phyloP scores from a whole-genome alignment of 2,113 vertebrate species.

The Atrichornis clamosus region DNA sequence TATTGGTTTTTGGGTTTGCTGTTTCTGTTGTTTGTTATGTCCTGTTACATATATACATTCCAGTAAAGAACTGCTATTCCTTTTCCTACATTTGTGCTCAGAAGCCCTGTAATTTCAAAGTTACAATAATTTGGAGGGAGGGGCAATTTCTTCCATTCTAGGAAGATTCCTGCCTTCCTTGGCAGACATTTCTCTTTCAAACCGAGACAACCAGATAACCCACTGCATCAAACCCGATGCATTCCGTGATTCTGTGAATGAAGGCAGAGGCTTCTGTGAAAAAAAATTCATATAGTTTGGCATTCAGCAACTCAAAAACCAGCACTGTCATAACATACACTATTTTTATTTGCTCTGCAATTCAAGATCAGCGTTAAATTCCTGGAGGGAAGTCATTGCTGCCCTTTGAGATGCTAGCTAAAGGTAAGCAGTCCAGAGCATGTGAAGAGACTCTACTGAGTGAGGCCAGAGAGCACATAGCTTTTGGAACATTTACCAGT shows the following conservation, averaged over 20 bases:
- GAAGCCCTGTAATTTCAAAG: too few species aligned
- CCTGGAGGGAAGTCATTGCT: not conserved
- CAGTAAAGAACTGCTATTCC: too few species aligned
- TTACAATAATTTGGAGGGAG: too few species aligned
- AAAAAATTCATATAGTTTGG: not conserved
- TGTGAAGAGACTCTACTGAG: rapidly evolving
- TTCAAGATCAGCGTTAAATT: not conserved
- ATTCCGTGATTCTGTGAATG: not conserved
- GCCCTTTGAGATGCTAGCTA: not conserved
- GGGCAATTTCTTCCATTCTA: too few species aligned
- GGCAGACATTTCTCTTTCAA: too few species aligned
- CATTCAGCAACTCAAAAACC: not conserved
- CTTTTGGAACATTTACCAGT: not conserved
- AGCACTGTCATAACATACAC: not conserved
- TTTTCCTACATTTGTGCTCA: too few species aligned
- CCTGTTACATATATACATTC: too few species aligned
- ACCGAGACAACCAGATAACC: not conserved
- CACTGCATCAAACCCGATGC: not conserved
- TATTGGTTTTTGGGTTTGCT: too few species aligned
- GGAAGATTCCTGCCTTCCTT: too few species aligned
- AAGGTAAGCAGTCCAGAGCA: not conserved
- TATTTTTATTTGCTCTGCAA: rapidly evolving
- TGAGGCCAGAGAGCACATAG: not conserved
- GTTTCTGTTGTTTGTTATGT: too few species aligned
- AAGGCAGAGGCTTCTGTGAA: not conserved